Evolutionary conservation across 2,888 invertebrate genomes (phyloP).

Genomic region (Tribolium freemani): DNA sequence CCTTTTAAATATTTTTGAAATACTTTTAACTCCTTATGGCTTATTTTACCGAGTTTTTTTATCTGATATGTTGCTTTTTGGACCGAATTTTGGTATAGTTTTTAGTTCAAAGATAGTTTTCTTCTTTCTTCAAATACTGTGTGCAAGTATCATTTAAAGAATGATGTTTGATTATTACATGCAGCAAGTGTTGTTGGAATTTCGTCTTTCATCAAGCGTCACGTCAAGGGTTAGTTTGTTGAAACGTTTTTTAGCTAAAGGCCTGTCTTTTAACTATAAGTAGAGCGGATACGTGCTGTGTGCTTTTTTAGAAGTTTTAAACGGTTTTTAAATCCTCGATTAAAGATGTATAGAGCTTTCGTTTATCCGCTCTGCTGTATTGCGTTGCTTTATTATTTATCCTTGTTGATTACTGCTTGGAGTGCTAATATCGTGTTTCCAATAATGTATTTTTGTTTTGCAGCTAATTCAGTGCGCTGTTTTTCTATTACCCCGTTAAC

Average conservation of each 20-base stretch:
- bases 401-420: constrained; percentile 66
- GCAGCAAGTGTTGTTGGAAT: constrained; percentile 67
- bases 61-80: too few relatives aligned
- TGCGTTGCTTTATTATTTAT: constrained; percentile 53
- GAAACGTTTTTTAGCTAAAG: constrained; percentile 45
- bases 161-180: constrained; percentile 59
- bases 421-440: constrained; percentile 67
- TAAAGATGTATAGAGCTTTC: constrained; percentile 7
- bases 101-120: background rate
- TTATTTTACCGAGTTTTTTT: too few relatives aligned
- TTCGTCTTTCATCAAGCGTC: constrained; percentile 65
- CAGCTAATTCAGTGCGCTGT: constrained; percentile 48
- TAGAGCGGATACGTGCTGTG: constrained; percentile 20
- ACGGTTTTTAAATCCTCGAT: background rate
- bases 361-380: constrained; percentile 32
- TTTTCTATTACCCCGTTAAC: constrained; percentile 15
- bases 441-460: constrained; percentile 46
- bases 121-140: background rate
- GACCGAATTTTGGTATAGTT: too few relatives aligned
- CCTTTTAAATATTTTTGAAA: too few relatives aligned
- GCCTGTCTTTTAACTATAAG: constrained; percentile 44
- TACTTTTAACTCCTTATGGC: too few relatives aligned
- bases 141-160: constrained; percentile 11
- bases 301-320: background rate
- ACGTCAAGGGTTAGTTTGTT: constrained; percentile 66